phyloP scores from a whole-genome alignment of 2,797 vertebrate genomes.

The Heliangelus exortis region DNA sequence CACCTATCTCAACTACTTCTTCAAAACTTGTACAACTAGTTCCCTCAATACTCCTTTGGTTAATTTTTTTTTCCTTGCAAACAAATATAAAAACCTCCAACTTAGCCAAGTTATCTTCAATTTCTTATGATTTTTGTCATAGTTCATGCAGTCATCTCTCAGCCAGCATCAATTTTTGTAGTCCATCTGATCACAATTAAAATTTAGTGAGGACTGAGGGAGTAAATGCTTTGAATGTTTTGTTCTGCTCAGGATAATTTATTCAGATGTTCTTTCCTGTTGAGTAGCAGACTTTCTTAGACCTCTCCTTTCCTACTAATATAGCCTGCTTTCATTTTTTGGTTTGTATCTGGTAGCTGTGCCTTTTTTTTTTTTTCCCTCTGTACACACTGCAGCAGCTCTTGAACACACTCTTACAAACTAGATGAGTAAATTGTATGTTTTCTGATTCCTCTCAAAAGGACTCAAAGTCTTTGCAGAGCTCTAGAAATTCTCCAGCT shows the following conservation, averaged over 20 bases:
- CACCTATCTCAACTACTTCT: neutral
- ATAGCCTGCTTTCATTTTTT: neutral
- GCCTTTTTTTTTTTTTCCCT: neutral
- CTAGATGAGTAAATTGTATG: neutral
- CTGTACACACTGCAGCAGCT: neutral
- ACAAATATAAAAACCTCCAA: neutral
- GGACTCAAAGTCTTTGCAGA: neutral
- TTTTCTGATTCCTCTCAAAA: conserved; percentile 3
- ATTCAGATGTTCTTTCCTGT: neutral
- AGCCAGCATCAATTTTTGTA: neutral
- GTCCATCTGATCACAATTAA: conserved; percentile 22
- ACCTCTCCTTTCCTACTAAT: neutral
- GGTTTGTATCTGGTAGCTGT: neutral
- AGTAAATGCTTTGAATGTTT: neutral
- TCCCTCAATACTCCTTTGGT: neutral
- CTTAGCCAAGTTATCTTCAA: neutral
- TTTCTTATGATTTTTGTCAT: neutral
- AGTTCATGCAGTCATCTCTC: neutral
- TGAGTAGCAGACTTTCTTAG: neutral
- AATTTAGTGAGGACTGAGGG: neutral
- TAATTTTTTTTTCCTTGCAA: neutral
- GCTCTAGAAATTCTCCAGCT: neutral
- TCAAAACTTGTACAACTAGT: neutral
- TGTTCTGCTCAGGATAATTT: neutral
- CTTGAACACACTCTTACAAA: neutral